Percentiles rank a stretch among this genome's conserved stretches.
These are phyloP conservation scores for Dasypogon diadema DNA, from an alignment of 2,888 invertebrate species.

Conservation along the genomic window DNA sequence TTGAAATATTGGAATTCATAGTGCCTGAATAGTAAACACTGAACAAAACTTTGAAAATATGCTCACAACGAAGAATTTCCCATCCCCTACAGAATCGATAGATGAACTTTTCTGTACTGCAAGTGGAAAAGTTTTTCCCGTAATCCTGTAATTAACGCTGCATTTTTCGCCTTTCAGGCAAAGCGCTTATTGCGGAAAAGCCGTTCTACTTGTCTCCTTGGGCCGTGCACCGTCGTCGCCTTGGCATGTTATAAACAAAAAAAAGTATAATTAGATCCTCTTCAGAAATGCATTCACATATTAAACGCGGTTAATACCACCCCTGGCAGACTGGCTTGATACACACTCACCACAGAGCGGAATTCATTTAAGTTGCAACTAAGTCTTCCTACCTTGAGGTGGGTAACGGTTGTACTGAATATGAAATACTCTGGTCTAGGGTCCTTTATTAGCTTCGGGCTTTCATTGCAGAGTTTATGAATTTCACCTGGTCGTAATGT, in stretches of 20 bases:
- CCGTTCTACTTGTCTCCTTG: not conserved
- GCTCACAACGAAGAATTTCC: not conserved
- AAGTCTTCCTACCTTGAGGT: not conserved
- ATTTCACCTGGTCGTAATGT: too few species aligned
- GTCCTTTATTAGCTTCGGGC: not conserved
- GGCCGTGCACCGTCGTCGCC: not conserved
- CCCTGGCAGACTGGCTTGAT: not conserved
- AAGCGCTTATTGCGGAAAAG: not conserved
- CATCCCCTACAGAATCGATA: not conserved
- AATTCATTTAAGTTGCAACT: not conserved
- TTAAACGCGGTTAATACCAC: not conserved
- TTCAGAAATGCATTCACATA: not conserved
- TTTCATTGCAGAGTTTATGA: not conserved
- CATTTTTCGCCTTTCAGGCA: slow-evolving; percentile 1
- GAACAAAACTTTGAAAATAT: not conserved
- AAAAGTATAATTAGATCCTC: not conserved
- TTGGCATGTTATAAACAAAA: not conserved
- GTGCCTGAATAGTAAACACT: not conserved
- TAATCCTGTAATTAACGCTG: slow-evolving; percentile 2
- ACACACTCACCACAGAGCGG: not conserved
- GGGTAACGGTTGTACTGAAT: not conserved
- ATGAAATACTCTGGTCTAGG: not conserved
- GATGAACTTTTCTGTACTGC: not conserved
- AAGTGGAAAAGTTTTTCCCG: not conserved
- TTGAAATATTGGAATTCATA: not conserved